Base-by-base conservation (phyloP, 2,888 invertebrate species). In the Stomorhina lunata region DNA sequence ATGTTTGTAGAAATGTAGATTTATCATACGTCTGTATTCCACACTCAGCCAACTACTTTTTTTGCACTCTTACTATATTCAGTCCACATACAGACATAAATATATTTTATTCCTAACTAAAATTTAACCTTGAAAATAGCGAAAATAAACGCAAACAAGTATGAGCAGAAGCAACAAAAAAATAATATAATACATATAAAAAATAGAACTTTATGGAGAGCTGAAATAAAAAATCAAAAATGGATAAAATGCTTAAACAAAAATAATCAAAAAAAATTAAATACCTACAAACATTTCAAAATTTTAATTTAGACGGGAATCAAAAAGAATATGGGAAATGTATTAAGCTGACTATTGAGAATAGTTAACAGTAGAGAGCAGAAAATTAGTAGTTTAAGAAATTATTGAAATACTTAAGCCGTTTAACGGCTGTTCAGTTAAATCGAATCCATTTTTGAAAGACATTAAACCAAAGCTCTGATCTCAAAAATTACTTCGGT, bases 71-170 rank as follows among this genome's bases (percentile, higher is more conserved):
- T 53, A 61, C 59, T 69, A 32, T 72, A 25, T 29, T 68, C 25
- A 22, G 4, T 63, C 34, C 55, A 4, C n/a, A n/a, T n/a, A n/a
- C n/a, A n/a, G n/a, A n/a, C n/a, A n/a, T n/a, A n/a, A n/a, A n/a
- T n/a, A n/a, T n/a, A n/a, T n/a, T 32, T 37, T n/a, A 40, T 37
- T 50, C 48, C 66, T 59, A 87, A 88, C 87, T 87, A 87, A 88
- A 87, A 85, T 86, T 80, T 85, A 87, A 87, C 87, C 87, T 88
- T 88, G 88, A 89, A 87, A 89, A 88, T 89, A 89, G 88, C 86
- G 85, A 87, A 88, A 80, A 83, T 79, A 79, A 84, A 77, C 37
- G 37, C 68, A 69, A 73, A 81, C 40, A 59, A 50, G 20, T 45
- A 43, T 43, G 65, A 77, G 72, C 63, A 53, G 34, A 40, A 68